Conservation (phyloP, 2,888 invertebrate genomes). For the Crepidodera aurea region DNA sequence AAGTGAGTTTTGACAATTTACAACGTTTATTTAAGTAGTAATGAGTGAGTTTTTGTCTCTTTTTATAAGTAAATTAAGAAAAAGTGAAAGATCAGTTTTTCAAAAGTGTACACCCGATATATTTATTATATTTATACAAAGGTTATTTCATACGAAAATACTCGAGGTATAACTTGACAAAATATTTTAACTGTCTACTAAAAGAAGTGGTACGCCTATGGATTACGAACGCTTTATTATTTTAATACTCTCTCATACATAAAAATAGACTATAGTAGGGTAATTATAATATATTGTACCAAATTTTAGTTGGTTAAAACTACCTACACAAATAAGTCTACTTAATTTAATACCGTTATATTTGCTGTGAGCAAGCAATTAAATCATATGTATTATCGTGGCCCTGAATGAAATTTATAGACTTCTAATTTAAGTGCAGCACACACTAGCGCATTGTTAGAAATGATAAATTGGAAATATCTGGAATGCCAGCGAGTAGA, state of each 20-base stretch:
- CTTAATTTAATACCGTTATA: constrained; percentile 3
- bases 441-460: constrained; percentile 17
- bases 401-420: constrained; percentile 12
- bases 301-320: neutral
- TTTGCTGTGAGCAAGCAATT: constrained; percentile 7
- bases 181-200: no score
- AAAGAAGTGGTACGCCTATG: no score
- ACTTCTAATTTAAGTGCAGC: constrained; percentile 20
- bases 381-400: constrained; percentile 3
- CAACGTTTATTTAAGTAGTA: no score
- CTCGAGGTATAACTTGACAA: no score
- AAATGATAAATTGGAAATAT: constrained; percentile 23
- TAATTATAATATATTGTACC: neutral
- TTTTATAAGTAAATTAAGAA: neutral
- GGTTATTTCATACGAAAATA: no score
- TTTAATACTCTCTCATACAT: no score
- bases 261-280: no score
- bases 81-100: constrained; percentile 13
- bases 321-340: constrained; percentile 3
- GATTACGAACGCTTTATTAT: no score
- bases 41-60: no score
- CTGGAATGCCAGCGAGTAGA: constrained; percentile 6
- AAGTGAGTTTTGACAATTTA: no score
- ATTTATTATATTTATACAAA: no score
- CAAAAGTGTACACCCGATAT: neutral